Evolutionary conservation across 2,888 invertebrate species (phyloP).

Genomic region (Drosophila leonis): DNA sequence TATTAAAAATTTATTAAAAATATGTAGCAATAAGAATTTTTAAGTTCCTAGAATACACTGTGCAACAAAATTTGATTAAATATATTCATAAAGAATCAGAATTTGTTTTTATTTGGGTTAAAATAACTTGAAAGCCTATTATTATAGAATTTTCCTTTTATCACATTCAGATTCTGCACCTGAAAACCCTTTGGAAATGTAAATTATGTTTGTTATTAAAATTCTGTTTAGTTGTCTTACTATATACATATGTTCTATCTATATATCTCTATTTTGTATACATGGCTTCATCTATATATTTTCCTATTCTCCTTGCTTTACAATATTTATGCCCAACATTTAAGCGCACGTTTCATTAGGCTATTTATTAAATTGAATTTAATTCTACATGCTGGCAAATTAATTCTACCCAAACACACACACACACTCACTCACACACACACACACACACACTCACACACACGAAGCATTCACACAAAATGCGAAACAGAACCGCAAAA

Average conservation of each 20-base stretch:
- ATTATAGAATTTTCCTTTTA: too few species aligned
- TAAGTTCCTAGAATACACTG: too few species aligned
- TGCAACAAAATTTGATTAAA: too few species aligned
- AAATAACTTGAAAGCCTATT: too few species aligned
- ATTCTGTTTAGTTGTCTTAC: neutral
- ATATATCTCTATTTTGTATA: neutral
- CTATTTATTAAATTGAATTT: conserved; percentile 12
- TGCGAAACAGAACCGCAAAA: conserved; percentile 37
- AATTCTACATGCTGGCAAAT: conserved; percentile 11
- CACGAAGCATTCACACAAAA: neutral
- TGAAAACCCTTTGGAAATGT: too few species aligned
- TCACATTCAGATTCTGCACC: too few species aligned
- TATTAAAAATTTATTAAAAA: too few species aligned
- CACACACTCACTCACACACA: neutral
- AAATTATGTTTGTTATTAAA: neutral
- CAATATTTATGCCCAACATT: neutral
- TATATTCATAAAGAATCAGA: too few species aligned
- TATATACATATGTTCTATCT: neutral
- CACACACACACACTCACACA: neutral
- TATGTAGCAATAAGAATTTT: too few species aligned
- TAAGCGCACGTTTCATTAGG: neutral
- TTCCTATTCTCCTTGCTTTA: neutral
- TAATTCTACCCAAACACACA: conserved; percentile 7
- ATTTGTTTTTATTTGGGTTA: too few species aligned
- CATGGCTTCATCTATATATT: neutral